phyloP scores from a whole-genome alignment of 1,140 invertebrate species.

The Melitaea cinxia region DNA sequence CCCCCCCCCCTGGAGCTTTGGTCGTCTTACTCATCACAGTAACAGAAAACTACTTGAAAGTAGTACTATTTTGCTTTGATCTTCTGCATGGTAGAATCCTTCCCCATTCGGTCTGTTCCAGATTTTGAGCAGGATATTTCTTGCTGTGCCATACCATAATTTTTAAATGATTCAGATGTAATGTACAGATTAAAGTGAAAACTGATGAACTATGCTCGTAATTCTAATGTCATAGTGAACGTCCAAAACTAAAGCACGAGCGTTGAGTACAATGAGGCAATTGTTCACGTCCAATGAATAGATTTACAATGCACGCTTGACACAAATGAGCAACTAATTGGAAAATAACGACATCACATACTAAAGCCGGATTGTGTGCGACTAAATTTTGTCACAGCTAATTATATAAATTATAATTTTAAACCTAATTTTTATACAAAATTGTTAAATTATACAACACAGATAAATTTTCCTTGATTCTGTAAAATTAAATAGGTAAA shows the following conservation, averaged over 20 bases:
- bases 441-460: background rate
- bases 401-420: slow-evolving; percentile 16
- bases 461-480: slow-evolving; percentile 2
- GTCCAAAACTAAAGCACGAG: slow-evolving; percentile 64
- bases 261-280: slow-evolving; percentile 65
- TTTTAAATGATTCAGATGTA: no score
- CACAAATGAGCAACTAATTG: slow-evolving; percentile 79
- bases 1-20: no score
- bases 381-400: slow-evolving; percentile 42
- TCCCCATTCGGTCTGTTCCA: no score
- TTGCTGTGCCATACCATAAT: no score
- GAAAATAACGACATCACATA: slow-evolving; percentile 70
- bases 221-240: slow-evolving; percentile 48
- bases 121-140: no score
- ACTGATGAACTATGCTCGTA: slow-evolving; percentile 20
- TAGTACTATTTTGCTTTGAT: no score
- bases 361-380: slow-evolving; percentile 59
- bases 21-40: no score
- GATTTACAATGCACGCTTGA: slow-evolving; percentile 73
- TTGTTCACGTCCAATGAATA: slow-evolving; percentile 75
- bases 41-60: no score
- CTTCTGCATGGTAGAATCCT: no score
- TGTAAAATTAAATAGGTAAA: slow-evolving; percentile 4
- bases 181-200: slow-evolving; percentile 26
- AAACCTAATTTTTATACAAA: background rate